Base-by-base conservation (phyloP, 2,113 vertebrate genomes). In the Odontophorus gujanensis region DNA sequence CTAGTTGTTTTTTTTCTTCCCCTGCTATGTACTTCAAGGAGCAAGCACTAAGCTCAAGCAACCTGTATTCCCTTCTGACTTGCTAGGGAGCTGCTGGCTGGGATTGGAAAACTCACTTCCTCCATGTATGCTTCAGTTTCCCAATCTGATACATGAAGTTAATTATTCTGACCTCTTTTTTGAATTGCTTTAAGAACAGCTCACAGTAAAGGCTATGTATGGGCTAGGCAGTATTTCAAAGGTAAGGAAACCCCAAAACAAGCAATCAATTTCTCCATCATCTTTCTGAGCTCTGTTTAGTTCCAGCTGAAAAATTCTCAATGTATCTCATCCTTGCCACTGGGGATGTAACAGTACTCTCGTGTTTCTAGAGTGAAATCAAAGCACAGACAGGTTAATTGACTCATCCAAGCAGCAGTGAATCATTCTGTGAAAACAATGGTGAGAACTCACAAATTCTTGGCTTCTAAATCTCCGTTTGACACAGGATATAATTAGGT, bases 141-240 rank as follows among this genome's bases (percentile, higher is more conserved):
- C 79, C 93, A 93, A 78, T 78, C 79, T 85, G 72, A 63, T 69
- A 71, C 81, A 83, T 8, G 51, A 59, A 85, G 91, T 43, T 86
- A 88, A 97, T 95, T 91, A 86, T 47, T 28, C 24, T 88, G 94
- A 91, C 87, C 95, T 95, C 76, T 89, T 95, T 95, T 93, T 3
- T 92, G 76, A 79, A 88, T 42, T 91, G 81, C 85, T 81, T 9
- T 87, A 68, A 92, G 90, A 90, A 62, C 87, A 85, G 26, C 85
- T 69, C 47, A 32, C 10, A 82, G 51, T 28, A 83, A 85, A 87
- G 36, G 76, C 26, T 83, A 22, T 20, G 83, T 63, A 71, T 11
- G 1, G 59, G 58, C 42, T 63, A 67, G 63, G 3, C 48, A 43
- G 34, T n/a, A 40, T 68, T 72, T 67, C 47, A 74, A 40, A 77